phyloP scores from a whole-genome alignment of 2,113 vertebrate species.

The Laticauda colubrina region DNA sequence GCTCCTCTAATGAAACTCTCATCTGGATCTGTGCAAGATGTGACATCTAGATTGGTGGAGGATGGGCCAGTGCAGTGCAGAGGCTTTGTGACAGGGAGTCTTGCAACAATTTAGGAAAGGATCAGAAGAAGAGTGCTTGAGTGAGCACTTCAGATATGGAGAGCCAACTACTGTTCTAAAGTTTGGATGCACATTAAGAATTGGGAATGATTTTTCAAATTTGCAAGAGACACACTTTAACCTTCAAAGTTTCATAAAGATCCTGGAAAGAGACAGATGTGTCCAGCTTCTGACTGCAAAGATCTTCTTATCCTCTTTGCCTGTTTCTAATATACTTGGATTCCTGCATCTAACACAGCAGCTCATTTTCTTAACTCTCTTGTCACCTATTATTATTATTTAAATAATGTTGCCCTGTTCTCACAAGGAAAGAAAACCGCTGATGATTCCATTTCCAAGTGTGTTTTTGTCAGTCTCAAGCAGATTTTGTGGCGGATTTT shows the following conservation, averaged over 20 bases:
- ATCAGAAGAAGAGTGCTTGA: not conserved
- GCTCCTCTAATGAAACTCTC: not conserved
- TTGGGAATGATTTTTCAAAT: not conserved
- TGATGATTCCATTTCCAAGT: not conserved
- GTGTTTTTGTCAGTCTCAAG: not conserved
- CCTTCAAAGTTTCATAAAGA: not conserved
- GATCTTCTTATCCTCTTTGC: not conserved
- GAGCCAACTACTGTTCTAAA: not conserved
- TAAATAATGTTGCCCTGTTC: not conserved
- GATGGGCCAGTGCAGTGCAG: constrained; percentile 34
- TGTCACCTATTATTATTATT: too few species aligned
- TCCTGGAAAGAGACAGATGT: not conserved
- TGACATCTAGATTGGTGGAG: not conserved
- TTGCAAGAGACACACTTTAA: too few species aligned
- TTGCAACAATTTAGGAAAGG: not conserved
- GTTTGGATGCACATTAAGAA: not conserved
- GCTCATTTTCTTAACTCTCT: not conserved
- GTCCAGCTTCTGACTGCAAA: not conserved
- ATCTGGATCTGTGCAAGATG: constrained; percentile 35
- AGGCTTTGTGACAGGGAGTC: constrained; percentile 1
- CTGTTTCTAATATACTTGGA: too few species aligned
- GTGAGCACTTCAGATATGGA: not conserved
- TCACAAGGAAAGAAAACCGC: not conserved
- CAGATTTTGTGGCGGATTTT: not conserved
- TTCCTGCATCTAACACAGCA: not conserved